Percentiles rank a stretch among this genome's conserved stretches.
Conservation (phyloP, 2,888 invertebrate species). For the Plemyria rubiginata region DNA sequence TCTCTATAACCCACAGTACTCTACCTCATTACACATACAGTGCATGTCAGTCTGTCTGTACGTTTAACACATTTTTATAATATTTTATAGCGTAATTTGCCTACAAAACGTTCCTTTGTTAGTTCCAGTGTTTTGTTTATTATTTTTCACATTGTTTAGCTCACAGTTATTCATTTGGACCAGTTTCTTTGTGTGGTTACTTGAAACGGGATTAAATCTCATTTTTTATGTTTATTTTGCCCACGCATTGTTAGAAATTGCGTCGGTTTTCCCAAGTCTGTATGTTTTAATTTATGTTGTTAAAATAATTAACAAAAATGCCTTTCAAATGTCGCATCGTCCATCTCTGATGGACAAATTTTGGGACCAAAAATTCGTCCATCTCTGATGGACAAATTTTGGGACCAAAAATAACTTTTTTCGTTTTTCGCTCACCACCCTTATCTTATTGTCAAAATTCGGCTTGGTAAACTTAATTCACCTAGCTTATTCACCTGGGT, state of each 20-base stretch:
- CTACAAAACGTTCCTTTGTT: constrained; percentile 33
- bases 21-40: constrained; percentile 41
- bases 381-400: no score
- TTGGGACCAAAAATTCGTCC: constrained; percentile 1
- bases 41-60: constrained; percentile 40
- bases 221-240: constrained; percentile 1
- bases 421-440: background rate
- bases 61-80: constrained; percentile 55
- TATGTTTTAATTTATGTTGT: background rate
- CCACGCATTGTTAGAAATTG: background rate
- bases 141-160: constrained; percentile 29
- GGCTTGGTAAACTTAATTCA: no score
- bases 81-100: constrained; percentile 42
- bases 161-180: constrained; percentile 20
- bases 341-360: background rate
- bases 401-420: background rate
- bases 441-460: no score
- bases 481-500: no score
- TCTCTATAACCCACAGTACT: constrained; percentile 35
- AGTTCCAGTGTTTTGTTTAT: constrained; percentile 39
- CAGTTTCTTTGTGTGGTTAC: constrained; percentile 17
- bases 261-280: background rate
- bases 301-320: background rate
- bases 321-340: background rate
- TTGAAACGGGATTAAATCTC: constrained; percentile 10